Base-by-base conservation (phyloP, 1,140 invertebrate genomes). In the Panagrolaimus sp. region DNA sequence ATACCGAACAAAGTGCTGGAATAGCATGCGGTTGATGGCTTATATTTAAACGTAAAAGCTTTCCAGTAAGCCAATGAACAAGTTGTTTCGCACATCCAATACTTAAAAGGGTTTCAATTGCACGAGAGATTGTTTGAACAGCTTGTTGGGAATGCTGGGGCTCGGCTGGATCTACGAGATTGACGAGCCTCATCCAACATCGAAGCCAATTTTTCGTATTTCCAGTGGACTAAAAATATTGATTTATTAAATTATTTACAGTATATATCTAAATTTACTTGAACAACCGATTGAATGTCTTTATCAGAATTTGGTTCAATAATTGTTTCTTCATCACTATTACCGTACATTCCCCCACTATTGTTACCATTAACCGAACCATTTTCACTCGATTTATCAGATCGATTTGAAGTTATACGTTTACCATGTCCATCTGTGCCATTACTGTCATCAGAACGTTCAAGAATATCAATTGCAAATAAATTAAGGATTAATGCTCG, bases 401-500 rank as follows among this genome's bases (percentile, higher is more conserved):
- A n/a, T 63, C 62, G 31, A n/a, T 31, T 42, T 14, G 62, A 63
- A 27, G 62, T 43, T n/a, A 43, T n/a, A 27, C 62, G 62, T 31
- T 63, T 27, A n/a, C n/a, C n/a, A n/a, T n/a, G n/a, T 23, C 51
- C 51, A 57, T 57, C 51, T 38, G 31, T 4, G 31, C 31, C n/a
- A n/a, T n/a, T n/a, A n/a, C n/a, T 38, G 1, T 57, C 51, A 11
- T 20, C 43, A 9, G 25, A 38, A 20, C 27, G 13, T 25, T 66
- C 65, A 9, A 27, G 16, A 31, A 66, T 38, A 45, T 78, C 76
- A 14, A 78, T 70, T 8, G 65, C 77, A 38, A 71, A 76, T 25
- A 82, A 48, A 64, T 81, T 79, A 25, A 81, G 68, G 43, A 80
- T 71, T 25, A 81, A 47, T 4, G 79, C 79, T 44, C 69, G 45